A percentile compares a stretch with the other conserved stretches of the same genome.
phyloP scores from a whole-genome alignment of 2,888 invertebrate genomes.

The Camptogramma bilineatum region DNA sequence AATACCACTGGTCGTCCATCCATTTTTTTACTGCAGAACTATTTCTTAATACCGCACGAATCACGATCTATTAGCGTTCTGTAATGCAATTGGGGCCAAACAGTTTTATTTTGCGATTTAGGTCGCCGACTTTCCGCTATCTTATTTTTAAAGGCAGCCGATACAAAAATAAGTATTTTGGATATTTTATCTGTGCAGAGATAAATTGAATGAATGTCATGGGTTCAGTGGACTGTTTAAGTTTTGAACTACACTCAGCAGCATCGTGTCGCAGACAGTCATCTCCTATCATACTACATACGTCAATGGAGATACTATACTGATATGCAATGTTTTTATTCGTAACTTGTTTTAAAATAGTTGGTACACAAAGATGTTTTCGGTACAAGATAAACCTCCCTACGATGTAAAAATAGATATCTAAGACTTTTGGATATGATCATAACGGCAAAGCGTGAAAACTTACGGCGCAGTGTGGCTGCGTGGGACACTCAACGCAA shows the following conservation, averaged over 20 bases:
- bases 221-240: constrained; percentile 17
- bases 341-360: too few species aligned
- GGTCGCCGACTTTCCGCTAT: constrained; percentile 23
- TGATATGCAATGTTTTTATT: too few species aligned
- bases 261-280: background rate
- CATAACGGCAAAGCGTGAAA: background rate
- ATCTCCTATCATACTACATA: background rate
- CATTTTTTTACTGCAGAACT: background rate
- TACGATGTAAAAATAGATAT: background rate
- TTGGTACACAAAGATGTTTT: background rate
- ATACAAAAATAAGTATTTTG: constrained; percentile 6
- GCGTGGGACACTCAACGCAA: constrained; percentile 1
- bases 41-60: background rate
- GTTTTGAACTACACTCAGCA: background rate
- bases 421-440: background rate
- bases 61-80: background rate
- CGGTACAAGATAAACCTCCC: background rate
- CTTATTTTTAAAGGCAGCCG: constrained; percentile 15
- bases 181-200: constrained; percentile 3
- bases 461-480: background rate
- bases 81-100: background rate
- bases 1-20: background rate
- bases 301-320: too few species aligned
- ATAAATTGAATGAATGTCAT: constrained; percentile 6
- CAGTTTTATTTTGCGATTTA: constrained; percentile 18